These are phyloP conservation scores for Rhynchotus rufescens DNA, from an alignment of 2,797 vertebrate species.

Conservation along the genomic window DNA sequence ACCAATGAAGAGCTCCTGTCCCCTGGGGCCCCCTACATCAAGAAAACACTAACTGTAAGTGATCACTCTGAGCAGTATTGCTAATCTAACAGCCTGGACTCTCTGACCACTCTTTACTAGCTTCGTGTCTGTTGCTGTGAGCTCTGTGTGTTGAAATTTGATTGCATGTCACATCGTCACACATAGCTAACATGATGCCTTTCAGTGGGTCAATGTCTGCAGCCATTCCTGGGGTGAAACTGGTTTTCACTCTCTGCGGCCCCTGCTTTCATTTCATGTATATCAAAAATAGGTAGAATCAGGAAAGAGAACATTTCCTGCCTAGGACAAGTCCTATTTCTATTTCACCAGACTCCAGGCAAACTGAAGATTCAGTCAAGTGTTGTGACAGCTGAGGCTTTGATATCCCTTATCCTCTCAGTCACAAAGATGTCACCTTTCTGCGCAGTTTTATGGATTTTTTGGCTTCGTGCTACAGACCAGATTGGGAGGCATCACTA, in stretches of 20 bases:
- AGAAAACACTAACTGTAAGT: constrained; percentile 88
- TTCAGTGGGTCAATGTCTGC: background rate
- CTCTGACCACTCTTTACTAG: background rate
- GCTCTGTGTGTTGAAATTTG: background rate
- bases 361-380: background rate
- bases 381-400: background rate
- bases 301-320: background rate
- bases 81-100: background rate
- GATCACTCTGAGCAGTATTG: background rate
- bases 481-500: background rate
- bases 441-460: background rate
- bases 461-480: background rate
- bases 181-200: background rate
- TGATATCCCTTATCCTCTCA: background rate
- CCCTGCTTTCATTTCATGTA: background rate
- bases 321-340: background rate
- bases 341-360: background rate
- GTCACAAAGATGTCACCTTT: background rate
- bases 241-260: background rate
- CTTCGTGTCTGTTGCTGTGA: constrained; percentile 6
- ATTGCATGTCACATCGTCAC: background rate
- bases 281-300: background rate
- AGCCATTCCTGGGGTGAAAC: background rate
- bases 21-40: constrained; percentile 87
- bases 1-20: constrained; percentile 87